Conservation (phyloP, 1,140 invertebrate genomes). For the Anastatus disparis region DNA sequence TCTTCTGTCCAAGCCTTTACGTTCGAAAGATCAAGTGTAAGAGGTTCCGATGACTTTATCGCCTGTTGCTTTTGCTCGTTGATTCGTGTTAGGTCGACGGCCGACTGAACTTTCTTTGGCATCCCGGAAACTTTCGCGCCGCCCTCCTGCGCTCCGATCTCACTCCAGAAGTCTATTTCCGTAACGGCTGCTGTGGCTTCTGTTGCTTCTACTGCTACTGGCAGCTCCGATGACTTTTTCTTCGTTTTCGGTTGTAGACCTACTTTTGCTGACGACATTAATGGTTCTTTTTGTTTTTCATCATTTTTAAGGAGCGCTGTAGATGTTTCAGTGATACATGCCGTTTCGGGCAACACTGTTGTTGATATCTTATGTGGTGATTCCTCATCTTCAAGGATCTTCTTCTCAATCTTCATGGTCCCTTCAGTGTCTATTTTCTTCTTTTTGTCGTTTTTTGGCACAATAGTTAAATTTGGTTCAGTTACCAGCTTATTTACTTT, state of each 20-base stretch:
- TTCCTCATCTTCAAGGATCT: constrained; percentile 26
- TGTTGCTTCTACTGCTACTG: too few relatives aligned
- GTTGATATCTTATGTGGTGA: constrained; percentile 19
- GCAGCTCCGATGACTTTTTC: constrained; percentile 20
- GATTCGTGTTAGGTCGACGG: neutral
- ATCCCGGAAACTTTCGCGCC: constrained; percentile 45
- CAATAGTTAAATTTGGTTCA: neutral
- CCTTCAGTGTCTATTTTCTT: constrained; percentile 28
- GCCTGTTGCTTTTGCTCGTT: neutral
- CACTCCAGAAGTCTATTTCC: constrained; percentile 64
- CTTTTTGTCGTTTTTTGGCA: neutral
- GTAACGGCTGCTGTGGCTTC: neutral
- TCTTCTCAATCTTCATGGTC: constrained; percentile 32
- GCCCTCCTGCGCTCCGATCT: constrained; percentile 55
- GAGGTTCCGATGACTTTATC: neutral
- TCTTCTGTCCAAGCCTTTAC: neutral
- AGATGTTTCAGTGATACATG: neutral
- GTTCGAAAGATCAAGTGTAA: constrained; percentile 6
- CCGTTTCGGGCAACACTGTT: neutral
- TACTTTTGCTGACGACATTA: neutral
- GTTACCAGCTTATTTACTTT: neutral
- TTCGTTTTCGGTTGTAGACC: neutral
- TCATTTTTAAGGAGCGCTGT: neutral
- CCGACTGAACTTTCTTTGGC: constrained; percentile 18
- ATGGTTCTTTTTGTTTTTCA: neutral